phyloP scores from a whole-genome alignment of 2,888 invertebrate species.

The Erynnis tages region DNA sequence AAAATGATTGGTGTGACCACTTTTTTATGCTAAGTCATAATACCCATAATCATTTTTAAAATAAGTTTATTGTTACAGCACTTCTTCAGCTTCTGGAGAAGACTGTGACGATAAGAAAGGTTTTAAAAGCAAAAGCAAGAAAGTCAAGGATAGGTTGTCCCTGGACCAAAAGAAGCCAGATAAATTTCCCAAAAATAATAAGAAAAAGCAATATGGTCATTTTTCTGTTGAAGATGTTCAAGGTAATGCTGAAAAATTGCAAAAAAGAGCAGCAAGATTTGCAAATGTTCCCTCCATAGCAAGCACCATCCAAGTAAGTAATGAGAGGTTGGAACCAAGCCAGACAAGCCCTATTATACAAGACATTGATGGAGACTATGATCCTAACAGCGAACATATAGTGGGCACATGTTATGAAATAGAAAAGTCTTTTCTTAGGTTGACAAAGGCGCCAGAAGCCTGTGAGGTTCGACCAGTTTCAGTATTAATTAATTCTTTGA shows the following conservation, averaged over 20 bases:
- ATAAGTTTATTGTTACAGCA: slow-evolving; percentile 54
- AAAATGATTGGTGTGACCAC: too few species aligned
- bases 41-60: too few species aligned
- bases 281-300: slow-evolving; percentile 72
- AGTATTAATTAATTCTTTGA: slow-evolving; percentile 91
- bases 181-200: slow-evolving; percentile 74
- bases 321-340: slow-evolving; percentile 54
- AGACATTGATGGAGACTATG: slow-evolving; percentile 87
- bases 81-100: slow-evolving; percentile 77
- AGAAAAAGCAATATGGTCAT: slow-evolving; percentile 84
- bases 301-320: slow-evolving; percentile 63
- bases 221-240: slow-evolving; percentile 85
- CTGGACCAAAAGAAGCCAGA: slow-evolving; percentile 66
- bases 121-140: slow-evolving; percentile 64
- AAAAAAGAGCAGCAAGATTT: slow-evolving; percentile 95
- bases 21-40: too few species aligned
- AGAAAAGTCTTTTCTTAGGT: slow-evolving; percentile 97
- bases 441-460: slow-evolving; percentile 97
- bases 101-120: slow-evolving; percentile 77
- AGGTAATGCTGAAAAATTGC: slow-evolving; percentile 89
- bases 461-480: slow-evolving; percentile 94
- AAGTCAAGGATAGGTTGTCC: slow-evolving; percentile 82
- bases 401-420: slow-evolving; percentile 96
- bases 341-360: slow-evolving; percentile 70
- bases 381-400: slow-evolving; percentile 93